Conservation (phyloP, 2,113 vertebrate species). For the Artemisiospiza belli region DNA sequence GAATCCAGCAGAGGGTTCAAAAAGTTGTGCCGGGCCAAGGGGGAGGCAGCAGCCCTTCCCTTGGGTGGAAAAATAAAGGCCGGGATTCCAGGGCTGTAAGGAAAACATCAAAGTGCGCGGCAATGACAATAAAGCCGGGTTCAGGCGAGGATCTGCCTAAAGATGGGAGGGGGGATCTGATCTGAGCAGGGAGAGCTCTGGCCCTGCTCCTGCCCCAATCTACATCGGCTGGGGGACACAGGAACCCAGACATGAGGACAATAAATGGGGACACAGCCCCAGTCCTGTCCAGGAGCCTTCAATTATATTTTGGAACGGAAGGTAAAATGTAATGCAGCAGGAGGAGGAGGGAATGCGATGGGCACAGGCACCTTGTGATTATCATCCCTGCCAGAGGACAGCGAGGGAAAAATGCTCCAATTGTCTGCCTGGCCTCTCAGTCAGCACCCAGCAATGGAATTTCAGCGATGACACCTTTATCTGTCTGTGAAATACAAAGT, state of each 20-base stretch:
- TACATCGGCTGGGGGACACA: background rate
- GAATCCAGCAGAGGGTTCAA: background rate
- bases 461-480: too few relatives aligned
- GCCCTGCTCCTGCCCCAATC: background rate
- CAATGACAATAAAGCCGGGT: background rate
- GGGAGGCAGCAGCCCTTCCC: background rate
- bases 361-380: too few relatives aligned
- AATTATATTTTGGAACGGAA: too few relatives aligned
- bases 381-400: too few relatives aligned
- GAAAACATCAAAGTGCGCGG: constrained; percentile 42
- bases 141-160: background rate
- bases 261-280: background rate
- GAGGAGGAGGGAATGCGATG: too few relatives aligned
- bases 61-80: background rate
- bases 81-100: constrained; percentile 1
- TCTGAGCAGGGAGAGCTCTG: background rate
- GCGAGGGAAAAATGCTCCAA: too few relatives aligned
- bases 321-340: too few relatives aligned
- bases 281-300: background rate
- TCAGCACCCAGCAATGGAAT: too few relatives aligned
- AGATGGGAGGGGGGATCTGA: background rate
- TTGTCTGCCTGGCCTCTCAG: too few relatives aligned
- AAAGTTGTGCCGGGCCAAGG: background rate
- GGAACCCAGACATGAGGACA: background rate
- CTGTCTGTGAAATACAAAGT: too few relatives aligned